These are phyloP conservation scores for Oreochromis niloticus DNA, from an alignment of 2,113 vertebrate genomes.

Conservation along the genomic window DNA sequence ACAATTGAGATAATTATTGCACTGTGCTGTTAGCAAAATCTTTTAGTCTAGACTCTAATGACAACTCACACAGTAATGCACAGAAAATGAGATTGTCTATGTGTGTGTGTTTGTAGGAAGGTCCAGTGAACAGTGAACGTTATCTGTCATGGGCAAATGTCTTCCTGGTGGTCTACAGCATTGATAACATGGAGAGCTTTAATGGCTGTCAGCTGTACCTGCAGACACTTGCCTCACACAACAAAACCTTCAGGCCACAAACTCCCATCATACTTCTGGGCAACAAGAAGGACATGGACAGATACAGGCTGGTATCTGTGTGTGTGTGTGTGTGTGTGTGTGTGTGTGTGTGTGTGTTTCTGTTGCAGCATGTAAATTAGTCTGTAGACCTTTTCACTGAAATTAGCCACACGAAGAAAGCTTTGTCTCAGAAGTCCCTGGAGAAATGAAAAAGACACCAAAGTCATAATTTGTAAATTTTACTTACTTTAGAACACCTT, in stretches of 20 bases:
- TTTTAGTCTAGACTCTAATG: background rate
- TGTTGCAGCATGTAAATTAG: background rate
- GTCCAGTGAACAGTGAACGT: background rate
- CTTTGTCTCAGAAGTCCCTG: background rate
- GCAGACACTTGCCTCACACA: background rate
- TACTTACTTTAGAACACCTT: background rate
- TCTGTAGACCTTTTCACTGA: background rate
- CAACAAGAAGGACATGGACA: slow-evolving; percentile 2
- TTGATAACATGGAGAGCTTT: background rate
- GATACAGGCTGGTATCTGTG: background rate
- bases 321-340: background rate
- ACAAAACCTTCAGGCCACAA: background rate
- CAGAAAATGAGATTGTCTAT: background rate
- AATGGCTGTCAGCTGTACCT: background rate
- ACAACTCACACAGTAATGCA: background rate
- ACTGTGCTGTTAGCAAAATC: background rate
- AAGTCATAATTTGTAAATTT: background rate
- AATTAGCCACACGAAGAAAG: background rate
- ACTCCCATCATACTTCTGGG: background rate
- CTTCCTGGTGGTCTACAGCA: slow-evolving; percentile 9
- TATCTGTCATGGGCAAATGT: background rate
- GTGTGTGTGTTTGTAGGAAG: background rate
- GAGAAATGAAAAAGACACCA: background rate
- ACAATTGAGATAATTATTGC: background rate
- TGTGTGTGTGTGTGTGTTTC: background rate